These are phyloP conservation scores for Cossypha caffra DNA, from an alignment of 2,797 vertebrate genomes.

Conservation along the genomic window DNA sequence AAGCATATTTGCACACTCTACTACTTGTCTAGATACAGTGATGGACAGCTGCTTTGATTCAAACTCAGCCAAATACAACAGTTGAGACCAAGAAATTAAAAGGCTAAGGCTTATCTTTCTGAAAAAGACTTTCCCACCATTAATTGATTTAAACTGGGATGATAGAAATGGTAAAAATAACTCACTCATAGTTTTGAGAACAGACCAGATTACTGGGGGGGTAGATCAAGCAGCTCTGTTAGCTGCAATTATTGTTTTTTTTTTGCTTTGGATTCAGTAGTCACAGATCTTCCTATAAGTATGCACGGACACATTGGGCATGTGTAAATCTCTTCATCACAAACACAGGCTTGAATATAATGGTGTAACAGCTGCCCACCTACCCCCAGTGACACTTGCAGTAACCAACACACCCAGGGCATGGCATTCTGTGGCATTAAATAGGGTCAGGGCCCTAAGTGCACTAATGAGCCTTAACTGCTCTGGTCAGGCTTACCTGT, in stretches of 20 bases:
- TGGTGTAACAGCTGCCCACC: background rate
- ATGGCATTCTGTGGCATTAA: background rate
- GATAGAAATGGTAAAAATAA: background rate
- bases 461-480: background rate
- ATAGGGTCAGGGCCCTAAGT: background rate
- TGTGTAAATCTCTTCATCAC: background rate
- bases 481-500: background rate
- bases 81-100: background rate
- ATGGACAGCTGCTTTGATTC: background rate
- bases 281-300: background rate
- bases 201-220: background rate
- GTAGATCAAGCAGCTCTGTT: background rate
- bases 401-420: background rate
- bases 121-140: background rate
- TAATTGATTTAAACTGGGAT: background rate
- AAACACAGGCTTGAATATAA: background rate
- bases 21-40: background rate
- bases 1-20: background rate
- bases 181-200: background rate
- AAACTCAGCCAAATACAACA: background rate
- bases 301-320: no score
- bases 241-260: background rate
- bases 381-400: background rate
- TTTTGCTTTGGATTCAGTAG: background rate
- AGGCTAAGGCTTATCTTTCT: background rate